Conservation (phyloP, 2,113 vertebrate species). For the Cephalophus harveyi region DNA sequence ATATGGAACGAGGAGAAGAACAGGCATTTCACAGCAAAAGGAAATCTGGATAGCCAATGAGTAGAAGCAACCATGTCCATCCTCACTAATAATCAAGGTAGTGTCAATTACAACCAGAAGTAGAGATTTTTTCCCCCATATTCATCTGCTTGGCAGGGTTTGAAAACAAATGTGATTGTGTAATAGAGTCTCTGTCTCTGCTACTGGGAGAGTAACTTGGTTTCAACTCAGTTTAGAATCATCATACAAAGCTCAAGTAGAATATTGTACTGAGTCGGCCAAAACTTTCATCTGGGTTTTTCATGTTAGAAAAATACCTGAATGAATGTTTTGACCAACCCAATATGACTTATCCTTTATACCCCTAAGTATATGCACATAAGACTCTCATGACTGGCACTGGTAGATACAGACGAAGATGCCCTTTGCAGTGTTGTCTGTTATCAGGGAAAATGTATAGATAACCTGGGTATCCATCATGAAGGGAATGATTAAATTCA, state of each 20-base stretch:
- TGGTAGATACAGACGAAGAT: rapidly evolving
- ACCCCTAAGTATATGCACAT: rapidly evolving
- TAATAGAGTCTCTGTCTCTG: neutral
- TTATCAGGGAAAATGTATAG: neutral
- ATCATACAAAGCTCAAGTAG: neutral
- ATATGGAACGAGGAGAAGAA: neutral
- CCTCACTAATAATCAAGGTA: neutral
- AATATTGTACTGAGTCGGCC: rapidly evolving
- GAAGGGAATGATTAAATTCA: neutral
- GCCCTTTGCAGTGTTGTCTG: neutral
- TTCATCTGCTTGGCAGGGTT: neutral
- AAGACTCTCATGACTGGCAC: rapidly evolving
- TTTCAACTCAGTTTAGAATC: neutral
- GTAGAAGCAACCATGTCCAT: neutral
- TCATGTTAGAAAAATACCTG: neutral
- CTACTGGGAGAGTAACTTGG: neutral
- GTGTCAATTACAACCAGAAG: neutral
- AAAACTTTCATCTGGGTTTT: neutral
- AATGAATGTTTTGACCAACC: neutral
- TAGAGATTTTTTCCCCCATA: rapidly evolving
- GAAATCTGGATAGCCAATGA: neutral
- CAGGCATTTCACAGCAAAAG: neutral
- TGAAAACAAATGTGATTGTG: rapidly evolving
- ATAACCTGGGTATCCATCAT: rapidly evolving
- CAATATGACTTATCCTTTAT: neutral